Conservation (phyloP, 2,797 vertebrate species). For the Garrulus glandarius region DNA sequence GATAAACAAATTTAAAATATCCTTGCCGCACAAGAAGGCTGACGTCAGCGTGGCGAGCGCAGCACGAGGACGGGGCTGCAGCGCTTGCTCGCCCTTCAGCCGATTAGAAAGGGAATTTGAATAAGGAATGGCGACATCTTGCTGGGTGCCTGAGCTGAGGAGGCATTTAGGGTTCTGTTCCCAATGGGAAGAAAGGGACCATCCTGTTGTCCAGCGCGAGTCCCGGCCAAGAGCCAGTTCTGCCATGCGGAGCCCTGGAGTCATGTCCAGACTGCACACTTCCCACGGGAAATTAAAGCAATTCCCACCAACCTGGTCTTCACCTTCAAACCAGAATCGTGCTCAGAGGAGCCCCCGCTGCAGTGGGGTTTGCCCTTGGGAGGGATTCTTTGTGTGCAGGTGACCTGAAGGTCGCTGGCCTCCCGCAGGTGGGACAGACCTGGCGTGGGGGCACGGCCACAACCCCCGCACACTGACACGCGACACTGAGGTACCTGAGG, state of each 20-base stretch:
- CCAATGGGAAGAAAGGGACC: neutral
- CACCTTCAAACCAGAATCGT: accelerated
- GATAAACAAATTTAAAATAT: constrained; percentile 61
- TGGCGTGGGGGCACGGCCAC: accelerated
- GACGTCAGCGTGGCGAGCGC: neutral
- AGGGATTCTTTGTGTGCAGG: neutral
- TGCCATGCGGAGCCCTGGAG: accelerated
- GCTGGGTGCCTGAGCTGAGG: neutral
- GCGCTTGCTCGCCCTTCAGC: neutral
- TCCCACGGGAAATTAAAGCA: neutral
- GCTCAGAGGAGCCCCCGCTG: neutral
- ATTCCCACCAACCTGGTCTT: neutral
- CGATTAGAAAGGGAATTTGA: neutral
- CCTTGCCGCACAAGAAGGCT: constrained; percentile 16
- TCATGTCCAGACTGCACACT: accelerated
- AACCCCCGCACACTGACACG: accelerated
- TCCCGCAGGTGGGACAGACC: accelerated
- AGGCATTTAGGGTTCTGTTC: neutral
- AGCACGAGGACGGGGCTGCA: neutral
- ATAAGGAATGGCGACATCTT: neutral
- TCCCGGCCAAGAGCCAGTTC: accelerated
- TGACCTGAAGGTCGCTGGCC: neutral
- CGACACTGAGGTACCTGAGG: neutral
- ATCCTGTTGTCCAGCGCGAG: neutral
- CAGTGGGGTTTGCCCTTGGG: accelerated